Conservation (phyloP, 2,888 invertebrate species). For the Macaria notata region DNA sequence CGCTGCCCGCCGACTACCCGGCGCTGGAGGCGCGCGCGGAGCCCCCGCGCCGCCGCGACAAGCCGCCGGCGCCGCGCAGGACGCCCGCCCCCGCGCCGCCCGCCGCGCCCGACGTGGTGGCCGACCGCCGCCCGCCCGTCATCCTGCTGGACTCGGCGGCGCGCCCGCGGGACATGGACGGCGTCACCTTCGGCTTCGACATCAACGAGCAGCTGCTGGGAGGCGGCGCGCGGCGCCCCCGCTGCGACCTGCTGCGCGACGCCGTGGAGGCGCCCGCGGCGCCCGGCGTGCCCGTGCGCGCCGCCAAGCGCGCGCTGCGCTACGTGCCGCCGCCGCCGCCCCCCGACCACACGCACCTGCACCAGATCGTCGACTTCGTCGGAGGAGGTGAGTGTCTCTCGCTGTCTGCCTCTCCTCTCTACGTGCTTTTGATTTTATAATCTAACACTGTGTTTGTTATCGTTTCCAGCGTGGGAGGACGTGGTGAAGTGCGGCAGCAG, state of each 20-base stretch:
- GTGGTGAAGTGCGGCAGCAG: slow-evolving; percentile 79
- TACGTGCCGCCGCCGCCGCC: slow-evolving; percentile 55
- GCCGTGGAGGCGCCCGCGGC: slow-evolving; percentile 34
- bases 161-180: slow-evolving; percentile 80
- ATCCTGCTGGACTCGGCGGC: slow-evolving; percentile 86
- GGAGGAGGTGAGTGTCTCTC: slow-evolving; percentile 53
- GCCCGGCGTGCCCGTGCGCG: slow-evolving; percentile 35
- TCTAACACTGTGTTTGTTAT: neutral
- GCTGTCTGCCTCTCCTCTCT: neutral
- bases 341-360: slow-evolving; percentile 44
- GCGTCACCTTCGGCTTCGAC: slow-evolving; percentile 91
- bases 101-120: slow-evolving; percentile 69
- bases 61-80: slow-evolving; percentile 30
- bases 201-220: slow-evolving; percentile 87
- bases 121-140: slow-evolving; percentile 85
- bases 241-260: slow-evolving; percentile 57
- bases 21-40: slow-evolving; percentile 53
- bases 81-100: slow-evolving; percentile 33
- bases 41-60: slow-evolving; percentile 15
- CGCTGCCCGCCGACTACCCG: slow-evolving; percentile 11
- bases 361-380: slow-evolving; percentile 67
- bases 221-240: slow-evolving; percentile 53
- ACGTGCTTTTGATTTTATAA: neutral
- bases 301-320: slow-evolving; percentile 43
- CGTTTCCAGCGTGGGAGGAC: slow-evolving; percentile 88